phyloP scores from a whole-genome alignment of 2,113 vertebrate genomes.

The Caranx melampygus region DNA sequence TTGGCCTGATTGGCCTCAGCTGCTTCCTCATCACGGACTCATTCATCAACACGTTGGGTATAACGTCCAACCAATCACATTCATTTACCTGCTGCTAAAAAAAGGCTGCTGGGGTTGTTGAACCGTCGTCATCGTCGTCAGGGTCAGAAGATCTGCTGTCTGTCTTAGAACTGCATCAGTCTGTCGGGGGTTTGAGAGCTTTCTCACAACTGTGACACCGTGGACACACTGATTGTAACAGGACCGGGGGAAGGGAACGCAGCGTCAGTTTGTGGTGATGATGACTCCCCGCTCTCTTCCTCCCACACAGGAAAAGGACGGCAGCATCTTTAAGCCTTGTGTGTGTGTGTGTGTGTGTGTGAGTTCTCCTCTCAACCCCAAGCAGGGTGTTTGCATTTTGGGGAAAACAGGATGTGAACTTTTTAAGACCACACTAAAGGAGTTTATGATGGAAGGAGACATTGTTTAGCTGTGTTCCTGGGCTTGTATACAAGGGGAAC shows the following conservation, averaged over 20 bases:
- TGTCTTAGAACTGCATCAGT: neutral
- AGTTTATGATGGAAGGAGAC: conserved; percentile 69
- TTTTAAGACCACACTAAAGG: conserved; percentile 75
- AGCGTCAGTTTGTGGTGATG: conserved; percentile 23
- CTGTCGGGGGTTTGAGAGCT: neutral
- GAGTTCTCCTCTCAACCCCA: conserved; percentile 38
- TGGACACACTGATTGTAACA: neutral
- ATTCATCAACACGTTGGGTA: neutral
- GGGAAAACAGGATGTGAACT: conserved; percentile 79
- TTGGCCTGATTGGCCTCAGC: neutral
- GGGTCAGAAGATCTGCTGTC: neutral
- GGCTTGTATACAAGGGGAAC: conserved; percentile 74
- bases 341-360: neutral
- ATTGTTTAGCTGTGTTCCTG: conserved; percentile 75
- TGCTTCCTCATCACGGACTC: neutral
- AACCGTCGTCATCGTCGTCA: neutral
- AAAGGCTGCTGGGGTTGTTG: neutral
- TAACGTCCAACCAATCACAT: neutral
- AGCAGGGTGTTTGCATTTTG: conserved; percentile 63
- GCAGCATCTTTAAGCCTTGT: conserved; percentile 44
- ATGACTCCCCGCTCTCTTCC: conserved; percentile 8
- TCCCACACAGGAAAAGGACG: conserved; percentile 48
- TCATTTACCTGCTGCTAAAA: neutral
- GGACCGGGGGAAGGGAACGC: conserved; percentile 12
- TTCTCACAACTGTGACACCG: neutral